These are phyloP conservation scores for Antheraea pernyi DNA, from an alignment of 1,140 invertebrate genomes.

Conservation along the genomic window DNA sequence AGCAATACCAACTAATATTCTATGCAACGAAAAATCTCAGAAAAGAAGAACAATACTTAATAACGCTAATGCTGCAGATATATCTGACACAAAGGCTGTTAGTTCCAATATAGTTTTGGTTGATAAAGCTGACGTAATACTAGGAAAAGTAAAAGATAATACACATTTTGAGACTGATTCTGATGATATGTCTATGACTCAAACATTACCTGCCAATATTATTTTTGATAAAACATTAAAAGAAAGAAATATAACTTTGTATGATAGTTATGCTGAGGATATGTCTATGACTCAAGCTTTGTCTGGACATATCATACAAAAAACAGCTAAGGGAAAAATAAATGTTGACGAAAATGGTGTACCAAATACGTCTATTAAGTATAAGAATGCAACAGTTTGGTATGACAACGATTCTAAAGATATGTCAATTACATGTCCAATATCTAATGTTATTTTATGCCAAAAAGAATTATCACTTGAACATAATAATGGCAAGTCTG, in stretches of 20 bases:
- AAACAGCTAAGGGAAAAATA: conserved; percentile 9
- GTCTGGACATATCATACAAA: not conserved
- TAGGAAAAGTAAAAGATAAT: conserved; percentile 18
- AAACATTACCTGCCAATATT: conserved; percentile 17
- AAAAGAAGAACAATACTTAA: conserved; percentile 30
- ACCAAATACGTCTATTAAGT: conserved; percentile 21
- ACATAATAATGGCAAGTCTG: not conserved
- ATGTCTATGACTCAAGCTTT: conserved; percentile 15
- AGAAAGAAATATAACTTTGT: conserved; percentile 3
- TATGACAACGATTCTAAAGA: not conserved
- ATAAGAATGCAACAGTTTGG: not conserved
- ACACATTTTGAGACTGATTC: conserved; percentile 20
- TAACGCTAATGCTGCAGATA: conserved; percentile 22
- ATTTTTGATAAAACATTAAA: conserved; percentile 10
- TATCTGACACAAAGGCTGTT: conserved; percentile 34
- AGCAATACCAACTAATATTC: conserved; percentile 8
- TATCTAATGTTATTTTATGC: not conserved
- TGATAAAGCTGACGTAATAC: not conserved
- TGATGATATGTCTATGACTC: conserved; percentile 29
- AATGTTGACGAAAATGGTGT: conserved; percentile 17
- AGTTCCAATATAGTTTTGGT: conserved; percentile 7
- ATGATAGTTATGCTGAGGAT: conserved; percentile 10
- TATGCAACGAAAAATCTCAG: conserved; percentile 7
- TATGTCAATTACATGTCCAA: not conserved
- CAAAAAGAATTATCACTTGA: not conserved